Conservation (phyloP, 2,888 invertebrate species). For the Nowickia ferox region DNA sequence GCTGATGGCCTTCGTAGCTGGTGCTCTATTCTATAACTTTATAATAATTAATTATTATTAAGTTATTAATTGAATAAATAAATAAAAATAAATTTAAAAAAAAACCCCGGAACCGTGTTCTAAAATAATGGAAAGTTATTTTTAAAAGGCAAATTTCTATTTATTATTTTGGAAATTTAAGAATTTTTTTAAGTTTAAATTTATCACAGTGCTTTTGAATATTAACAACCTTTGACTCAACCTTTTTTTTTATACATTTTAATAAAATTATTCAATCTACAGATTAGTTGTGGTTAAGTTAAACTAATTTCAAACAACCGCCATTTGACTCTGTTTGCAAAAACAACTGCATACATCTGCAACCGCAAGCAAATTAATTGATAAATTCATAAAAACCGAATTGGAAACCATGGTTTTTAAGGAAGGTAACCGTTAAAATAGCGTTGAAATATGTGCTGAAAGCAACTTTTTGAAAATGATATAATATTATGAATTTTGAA, state of each 20-base stretch:
- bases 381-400: constrained; percentile 54
- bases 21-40: too few species aligned
- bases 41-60: too few species aligned
- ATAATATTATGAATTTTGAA: too few species aligned
- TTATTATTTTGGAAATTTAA: not conserved
- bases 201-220: not conserved
- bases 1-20: too few species aligned
- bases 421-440: constrained; percentile 14
- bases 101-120: too few species aligned
- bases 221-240: not conserved
- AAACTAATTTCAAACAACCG: constrained; percentile 61
- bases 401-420: constrained; percentile 41
- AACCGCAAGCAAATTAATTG: constrained; percentile 62
- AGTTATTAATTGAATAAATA: too few species aligned
- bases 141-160: too few species aligned
- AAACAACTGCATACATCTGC: constrained; percentile 28
- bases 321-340: constrained; percentile 28
- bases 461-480: not conserved
- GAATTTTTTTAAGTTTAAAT: not conserved
- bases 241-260: not conserved
- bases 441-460: not conserved
- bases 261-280: constrained; percentile 51
- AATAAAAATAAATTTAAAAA: too few species aligned
- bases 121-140: too few species aligned
- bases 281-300: constrained; percentile 56